Percentiles rank a stretch among this genome's conserved stretches.
Conservation (phyloP, 2,113 vertebrate genomes). For the Scortum barcoo region DNA sequence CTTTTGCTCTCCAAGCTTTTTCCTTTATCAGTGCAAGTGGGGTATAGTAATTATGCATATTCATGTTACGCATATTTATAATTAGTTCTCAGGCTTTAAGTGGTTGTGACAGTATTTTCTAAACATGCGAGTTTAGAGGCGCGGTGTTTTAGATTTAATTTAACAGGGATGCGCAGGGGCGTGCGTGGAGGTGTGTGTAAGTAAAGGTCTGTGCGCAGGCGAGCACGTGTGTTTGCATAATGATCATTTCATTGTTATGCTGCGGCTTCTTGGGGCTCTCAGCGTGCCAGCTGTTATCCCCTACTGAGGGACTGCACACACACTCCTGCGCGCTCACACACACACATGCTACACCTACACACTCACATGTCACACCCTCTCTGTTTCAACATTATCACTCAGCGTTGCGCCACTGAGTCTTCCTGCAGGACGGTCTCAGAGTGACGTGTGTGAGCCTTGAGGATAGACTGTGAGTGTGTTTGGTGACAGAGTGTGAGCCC, state of each 20-base stretch:
- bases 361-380: constrained; percentile 57
- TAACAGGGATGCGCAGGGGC: constrained; percentile 26
- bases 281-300: constrained; percentile 70
- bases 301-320: constrained; percentile 44
- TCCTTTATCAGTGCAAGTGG: constrained; percentile 68
- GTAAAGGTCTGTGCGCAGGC: not conserved
- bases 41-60: constrained; percentile 72
- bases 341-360: constrained; percentile 44
- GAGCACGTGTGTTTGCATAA: constrained; percentile 61
- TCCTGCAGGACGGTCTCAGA: constrained; percentile 20
- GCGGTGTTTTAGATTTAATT: constrained; percentile 50
- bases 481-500: constrained; percentile 27
- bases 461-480: constrained; percentile 18
- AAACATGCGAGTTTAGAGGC: constrained; percentile 61
- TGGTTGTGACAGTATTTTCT: constrained; percentile 71
- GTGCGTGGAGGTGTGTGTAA: not conserved
- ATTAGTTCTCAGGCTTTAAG: constrained; percentile 71
- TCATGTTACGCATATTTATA: constrained; percentile 77
- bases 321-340: constrained; percentile 24
- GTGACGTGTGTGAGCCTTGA: constrained; percentile 24
- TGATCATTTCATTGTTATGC: constrained; percentile 52
- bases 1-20: constrained; percentile 76
- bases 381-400: constrained; percentile 57
- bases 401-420: constrained; percentile 33
- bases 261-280: constrained; percentile 57